These are phyloP conservation scores for Clanis bilineata DNA, from an alignment of 2,888 invertebrate species.

Conservation along the genomic window DNA sequence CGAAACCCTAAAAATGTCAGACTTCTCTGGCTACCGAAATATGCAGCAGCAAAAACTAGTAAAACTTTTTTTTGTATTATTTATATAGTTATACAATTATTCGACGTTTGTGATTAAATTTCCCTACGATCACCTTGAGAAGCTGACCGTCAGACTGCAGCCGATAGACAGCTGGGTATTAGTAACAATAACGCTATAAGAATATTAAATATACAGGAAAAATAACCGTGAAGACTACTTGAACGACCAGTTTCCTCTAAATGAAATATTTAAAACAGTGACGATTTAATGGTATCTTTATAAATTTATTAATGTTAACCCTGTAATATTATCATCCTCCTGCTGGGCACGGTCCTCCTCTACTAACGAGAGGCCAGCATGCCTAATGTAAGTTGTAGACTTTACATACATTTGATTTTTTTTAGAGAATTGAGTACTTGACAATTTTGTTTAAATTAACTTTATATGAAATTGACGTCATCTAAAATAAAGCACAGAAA, in stretches of 20 bases:
- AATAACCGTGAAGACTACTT: constrained; percentile 35
- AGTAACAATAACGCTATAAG: constrained; percentile 33
- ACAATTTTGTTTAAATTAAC: no score
- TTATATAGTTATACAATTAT: neutral
- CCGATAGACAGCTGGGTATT: constrained; percentile 28
- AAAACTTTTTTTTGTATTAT: neutral
- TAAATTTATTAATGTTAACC: neutral
- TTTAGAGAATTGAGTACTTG: no score
- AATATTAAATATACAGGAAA: constrained; percentile 62
- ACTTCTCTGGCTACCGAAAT: no score
- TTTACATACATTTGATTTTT: no score
- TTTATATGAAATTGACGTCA: no score
- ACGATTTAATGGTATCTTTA: neutral
- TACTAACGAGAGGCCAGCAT: no score
- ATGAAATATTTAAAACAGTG: neutral
- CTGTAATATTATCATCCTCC: no score
- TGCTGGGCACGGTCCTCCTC: no score
- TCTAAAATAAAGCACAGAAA: no score
- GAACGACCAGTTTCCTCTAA: constrained; percentile 12
- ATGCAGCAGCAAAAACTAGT: neutral
- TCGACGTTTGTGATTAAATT: neutral
- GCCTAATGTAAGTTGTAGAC: no score
- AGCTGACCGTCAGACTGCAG: constrained; percentile 26
- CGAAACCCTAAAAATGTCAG: no score
- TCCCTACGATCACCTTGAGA: constrained; percentile 24